Base-by-base conservation (phyloP, 2,888 invertebrate species). In the Hyalella azteca region DNA sequence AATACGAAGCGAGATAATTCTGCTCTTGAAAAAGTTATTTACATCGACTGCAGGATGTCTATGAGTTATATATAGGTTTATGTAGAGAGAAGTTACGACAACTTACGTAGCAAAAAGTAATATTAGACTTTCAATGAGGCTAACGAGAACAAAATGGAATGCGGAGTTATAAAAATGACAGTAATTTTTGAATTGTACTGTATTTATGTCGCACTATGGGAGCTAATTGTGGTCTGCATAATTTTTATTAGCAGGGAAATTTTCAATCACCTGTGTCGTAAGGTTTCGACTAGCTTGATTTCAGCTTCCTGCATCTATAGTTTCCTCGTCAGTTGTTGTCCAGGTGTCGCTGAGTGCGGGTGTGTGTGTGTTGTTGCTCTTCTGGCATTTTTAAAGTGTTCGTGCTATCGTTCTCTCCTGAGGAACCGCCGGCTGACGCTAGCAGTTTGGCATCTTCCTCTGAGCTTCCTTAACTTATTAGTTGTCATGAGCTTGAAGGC, bases 311-410 rank as follows among this genome's bases (percentile, higher is more conserved):
- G 19, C 66, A 15, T 36, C 66, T 66, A 66, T 66, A 29, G 13
- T 66, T 66, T 66, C 66, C 66, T 66, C 36, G 66, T 19, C 66
- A 66, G 66, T 66, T 66, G 66, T 66, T 66, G 39, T 36, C 36
- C 3, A 15, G 39, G 19, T 15, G 39, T 66, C 19, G 66, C 5
- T 29, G 36, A 5, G 66, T n/a, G 39, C 1, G 66, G 66, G 2
- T 32, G n/a, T 36, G 19, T 19, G 39, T 54, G 54, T 54, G 54
- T 13, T 22, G 26, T 36, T 36, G 3, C 2, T 7, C 66, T 7
- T 22, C 36, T 36, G 36, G 19, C 19, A 36, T 66, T n/a, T 66
- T 66, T 66, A 66, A 66, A 66, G 66, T 66, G 66, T 36, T 66
- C 36, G 36, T 66, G 66, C 36, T 36, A 36, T 66, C 36, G 66